Conservation (phyloP, 2,113 vertebrate genomes). For the Nymphicus hollandicus region DNA sequence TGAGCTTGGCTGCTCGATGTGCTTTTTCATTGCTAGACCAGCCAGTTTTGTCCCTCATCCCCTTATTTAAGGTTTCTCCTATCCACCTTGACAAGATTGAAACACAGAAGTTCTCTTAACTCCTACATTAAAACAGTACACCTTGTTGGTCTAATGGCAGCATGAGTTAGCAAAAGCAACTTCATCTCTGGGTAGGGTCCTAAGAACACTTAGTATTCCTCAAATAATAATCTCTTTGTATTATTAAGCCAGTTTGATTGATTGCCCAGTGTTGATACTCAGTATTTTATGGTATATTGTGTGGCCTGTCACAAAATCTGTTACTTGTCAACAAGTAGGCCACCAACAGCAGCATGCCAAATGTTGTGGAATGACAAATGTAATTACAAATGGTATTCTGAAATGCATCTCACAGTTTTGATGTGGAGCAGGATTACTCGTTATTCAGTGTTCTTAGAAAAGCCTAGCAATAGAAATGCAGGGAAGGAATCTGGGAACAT, state of each 20-base stretch:
- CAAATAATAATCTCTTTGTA: constrained; percentile 35
- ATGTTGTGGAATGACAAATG: constrained; percentile 50
- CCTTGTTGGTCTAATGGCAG: background rate
- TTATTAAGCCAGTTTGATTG: constrained; percentile 36
- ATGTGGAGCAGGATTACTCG: background rate
- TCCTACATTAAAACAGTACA: background rate
- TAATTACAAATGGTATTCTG: constrained; percentile 44
- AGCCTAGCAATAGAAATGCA: background rate
- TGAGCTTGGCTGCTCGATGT: background rate
- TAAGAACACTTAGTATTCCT: background rate
- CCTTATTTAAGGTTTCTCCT: background rate
- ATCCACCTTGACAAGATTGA: background rate
- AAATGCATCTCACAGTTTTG: constrained; percentile 36
- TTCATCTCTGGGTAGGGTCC: background rate
- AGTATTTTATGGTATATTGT: constrained; percentile 62
- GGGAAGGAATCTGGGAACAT: background rate
- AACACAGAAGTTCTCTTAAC: background rate
- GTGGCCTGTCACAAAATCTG: constrained; percentile 59
- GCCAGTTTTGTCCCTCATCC: background rate
- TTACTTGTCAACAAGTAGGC: constrained; percentile 63
- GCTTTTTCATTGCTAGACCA: background rate
- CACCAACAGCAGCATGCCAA: constrained; percentile 49
- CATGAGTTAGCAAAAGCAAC: background rate
- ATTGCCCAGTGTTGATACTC: constrained; percentile 51
- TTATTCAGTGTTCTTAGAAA: background rate